Conservation (phyloP, 2,113 vertebrate genomes). For the Chionomys nivalis region DNA sequence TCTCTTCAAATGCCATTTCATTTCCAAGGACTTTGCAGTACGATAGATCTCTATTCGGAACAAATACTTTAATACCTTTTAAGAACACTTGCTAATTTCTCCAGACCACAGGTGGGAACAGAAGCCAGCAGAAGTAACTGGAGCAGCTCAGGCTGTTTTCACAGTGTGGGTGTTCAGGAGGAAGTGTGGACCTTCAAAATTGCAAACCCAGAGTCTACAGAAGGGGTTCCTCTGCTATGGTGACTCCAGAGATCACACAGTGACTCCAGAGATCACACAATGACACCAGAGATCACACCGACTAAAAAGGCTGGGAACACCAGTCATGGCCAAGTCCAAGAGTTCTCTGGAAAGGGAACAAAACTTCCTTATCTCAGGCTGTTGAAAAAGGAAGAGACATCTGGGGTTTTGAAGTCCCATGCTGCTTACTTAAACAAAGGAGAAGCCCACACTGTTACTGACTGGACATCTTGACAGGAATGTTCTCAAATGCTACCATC, state of each 20-base stretch:
- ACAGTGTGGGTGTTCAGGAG: neutral
- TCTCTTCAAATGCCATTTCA: conserved; percentile 22
- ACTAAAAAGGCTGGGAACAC: neutral
- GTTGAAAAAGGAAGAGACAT: conserved; percentile 25
- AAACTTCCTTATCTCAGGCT: conserved; percentile 6
- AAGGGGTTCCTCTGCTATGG: neutral
- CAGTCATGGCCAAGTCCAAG: neutral
- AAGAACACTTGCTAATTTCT: conserved; percentile 28
- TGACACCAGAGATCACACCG: neutral
- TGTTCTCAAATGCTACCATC: neutral
- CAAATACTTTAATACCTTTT: conserved; percentile 9
- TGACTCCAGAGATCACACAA: neutral
- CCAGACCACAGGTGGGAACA: neutral
- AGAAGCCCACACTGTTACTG: neutral
- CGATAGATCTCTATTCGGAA: neutral
- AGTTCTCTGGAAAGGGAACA: neutral
- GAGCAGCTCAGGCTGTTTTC: neutral
- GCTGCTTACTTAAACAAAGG: neutral
- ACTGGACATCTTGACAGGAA: neutral
- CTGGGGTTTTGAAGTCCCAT: neutral
- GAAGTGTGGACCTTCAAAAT: neutral
- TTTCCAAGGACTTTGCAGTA: neutral
- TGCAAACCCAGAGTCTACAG: conserved; percentile 5
- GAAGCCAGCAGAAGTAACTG: neutral
- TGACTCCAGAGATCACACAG: no score